Evolutionary conservation across 2,888 invertebrate genomes (phyloP).

Genomic region (Andrena dorsata): DNA sequence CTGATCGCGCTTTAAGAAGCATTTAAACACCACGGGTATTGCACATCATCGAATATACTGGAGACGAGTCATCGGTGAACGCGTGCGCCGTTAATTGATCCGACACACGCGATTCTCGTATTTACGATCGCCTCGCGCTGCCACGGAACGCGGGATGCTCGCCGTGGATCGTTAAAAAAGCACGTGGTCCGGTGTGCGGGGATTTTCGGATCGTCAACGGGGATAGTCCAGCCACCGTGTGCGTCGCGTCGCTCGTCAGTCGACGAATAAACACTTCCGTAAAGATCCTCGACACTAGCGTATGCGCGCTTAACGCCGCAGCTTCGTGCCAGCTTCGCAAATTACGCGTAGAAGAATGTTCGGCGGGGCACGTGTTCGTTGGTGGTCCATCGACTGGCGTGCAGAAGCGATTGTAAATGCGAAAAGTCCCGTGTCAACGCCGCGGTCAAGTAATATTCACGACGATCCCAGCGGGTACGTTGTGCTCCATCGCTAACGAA

Average conservation of each 20-base stretch:
- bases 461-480: background rate
- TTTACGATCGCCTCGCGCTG: conserved; percentile 30
- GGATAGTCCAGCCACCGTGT: conserved; percentile 49
- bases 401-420: conserved; percentile 18
- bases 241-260: conserved; percentile 28
- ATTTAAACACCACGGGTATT: conserved; percentile 42
- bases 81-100: conserved; percentile 46
- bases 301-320: conserved; percentile 38
- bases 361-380: background rate
- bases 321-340: conserved; percentile 5
- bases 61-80: conserved; percentile 23
- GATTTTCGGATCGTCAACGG: conserved; percentile 37
- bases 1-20: conserved; percentile 42
- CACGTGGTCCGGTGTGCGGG: background rate
- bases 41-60: conserved; percentile 43
- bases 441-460: conserved; percentile 7
- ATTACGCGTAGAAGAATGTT: conserved; percentile 25
- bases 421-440: conserved; percentile 30
- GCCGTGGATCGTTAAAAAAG: conserved; percentile 27
- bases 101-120: conserved; percentile 49
- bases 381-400: conserved; percentile 31
- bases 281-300: conserved; percentile 42
- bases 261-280: conserved; percentile 53
- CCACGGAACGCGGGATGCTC: background rate
- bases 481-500: conserved; percentile 8